These are phyloP conservation scores for Galaxias olidus DNA, from an alignment of 2,797 vertebrate genomes.

Conservation along the genomic window DNA sequence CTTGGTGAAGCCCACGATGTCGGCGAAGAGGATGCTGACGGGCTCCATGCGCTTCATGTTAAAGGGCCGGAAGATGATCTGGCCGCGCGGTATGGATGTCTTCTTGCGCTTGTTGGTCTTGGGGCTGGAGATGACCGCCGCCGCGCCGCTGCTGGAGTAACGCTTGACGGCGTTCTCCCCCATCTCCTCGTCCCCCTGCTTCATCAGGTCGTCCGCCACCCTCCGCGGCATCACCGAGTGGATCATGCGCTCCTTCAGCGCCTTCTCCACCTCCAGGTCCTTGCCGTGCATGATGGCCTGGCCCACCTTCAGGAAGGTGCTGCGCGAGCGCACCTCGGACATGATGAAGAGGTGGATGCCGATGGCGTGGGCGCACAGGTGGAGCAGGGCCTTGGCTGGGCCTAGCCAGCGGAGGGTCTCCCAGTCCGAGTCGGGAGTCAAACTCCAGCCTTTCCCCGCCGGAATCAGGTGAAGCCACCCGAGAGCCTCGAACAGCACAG, in stretches of 20 bases:
- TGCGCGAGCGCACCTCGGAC: constrained; percentile 95
- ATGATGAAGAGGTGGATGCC: constrained; percentile 96
- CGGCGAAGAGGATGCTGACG: constrained; percentile 97
- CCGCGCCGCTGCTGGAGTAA: constrained; percentile 88
- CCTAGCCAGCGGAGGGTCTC: constrained; percentile 81
- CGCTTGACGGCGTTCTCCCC: constrained; percentile 85
- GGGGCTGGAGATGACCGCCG: constrained; percentile 88
- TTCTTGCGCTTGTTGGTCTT: constrained; percentile 93
- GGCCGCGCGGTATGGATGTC: constrained; percentile 91
- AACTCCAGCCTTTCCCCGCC: constrained; percentile 33
- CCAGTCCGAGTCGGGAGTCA: constrained; percentile 64
- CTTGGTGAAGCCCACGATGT: constrained; percentile 98
- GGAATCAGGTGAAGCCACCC: constrained; percentile 81
- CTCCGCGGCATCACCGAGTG: constrained; percentile 97
- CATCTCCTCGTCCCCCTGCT: constrained; percentile 95
- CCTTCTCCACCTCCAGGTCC: constrained; percentile 98
- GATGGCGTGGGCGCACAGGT: constrained; percentile 89
- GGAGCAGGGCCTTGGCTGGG: constrained; percentile 84
- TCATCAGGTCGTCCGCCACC: constrained; percentile 96
- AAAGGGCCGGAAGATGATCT: constrained; percentile 96
- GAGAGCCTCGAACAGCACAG: constrained; percentile 88
- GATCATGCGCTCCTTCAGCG: constrained; percentile 98
- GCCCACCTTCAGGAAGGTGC: constrained; percentile 97
- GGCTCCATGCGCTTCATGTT: constrained; percentile 97
- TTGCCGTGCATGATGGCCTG: constrained; percentile 99